These are phyloP conservation scores for Trichogramma evanescens DNA, from an alignment of 2,888 invertebrate genomes.

Conservation along the genomic window DNA sequence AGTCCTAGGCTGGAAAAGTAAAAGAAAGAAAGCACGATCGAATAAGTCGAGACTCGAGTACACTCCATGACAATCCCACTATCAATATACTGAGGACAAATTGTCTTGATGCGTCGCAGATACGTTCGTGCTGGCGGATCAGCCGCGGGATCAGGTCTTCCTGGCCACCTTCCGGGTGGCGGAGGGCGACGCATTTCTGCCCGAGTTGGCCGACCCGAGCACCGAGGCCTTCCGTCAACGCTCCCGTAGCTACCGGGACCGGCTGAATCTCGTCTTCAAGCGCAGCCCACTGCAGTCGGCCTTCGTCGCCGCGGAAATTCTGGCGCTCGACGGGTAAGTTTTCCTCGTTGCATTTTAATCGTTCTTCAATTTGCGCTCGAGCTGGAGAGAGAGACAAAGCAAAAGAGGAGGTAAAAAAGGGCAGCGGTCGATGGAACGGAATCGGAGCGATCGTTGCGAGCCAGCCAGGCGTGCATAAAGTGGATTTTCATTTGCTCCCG, in stretches of 20 bases:
- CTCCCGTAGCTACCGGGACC: constrained; percentile 67
- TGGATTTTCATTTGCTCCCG: too few relatives aligned
- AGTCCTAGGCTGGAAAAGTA: background rate
- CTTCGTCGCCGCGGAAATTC: constrained; percentile 71
- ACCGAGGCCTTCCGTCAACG: constrained; percentile 66
- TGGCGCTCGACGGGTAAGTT: constrained; percentile 77
- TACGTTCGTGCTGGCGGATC: constrained; percentile 65
- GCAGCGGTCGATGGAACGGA: too few relatives aligned
- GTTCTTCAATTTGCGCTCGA: too few relatives aligned
- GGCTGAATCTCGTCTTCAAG: constrained; percentile 67
- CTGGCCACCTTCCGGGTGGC: constrained; percentile 71
- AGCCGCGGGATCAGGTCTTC: constrained; percentile 73
- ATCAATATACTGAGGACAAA: background rate
- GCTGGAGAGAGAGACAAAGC: too few relatives aligned
- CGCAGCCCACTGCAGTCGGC: constrained; percentile 69
- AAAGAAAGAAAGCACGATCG: too few relatives aligned
- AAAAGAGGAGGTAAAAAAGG: too few relatives aligned
- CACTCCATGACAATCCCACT: too few relatives aligned
- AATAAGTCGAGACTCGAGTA: too few relatives aligned
- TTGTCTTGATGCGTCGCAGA: constrained; percentile 51
- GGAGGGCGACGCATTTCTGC: constrained; percentile 63
- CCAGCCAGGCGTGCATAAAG: too few relatives aligned
- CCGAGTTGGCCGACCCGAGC: constrained; percentile 61
- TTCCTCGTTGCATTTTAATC: background rate
- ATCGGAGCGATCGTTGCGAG: too few relatives aligned